A percentile compares a stretch with the other conserved stretches of the same genome.
phyloP scores from a whole-genome alignment of 2,113 vertebrate genomes.

The Hydropotes inermis region DNA sequence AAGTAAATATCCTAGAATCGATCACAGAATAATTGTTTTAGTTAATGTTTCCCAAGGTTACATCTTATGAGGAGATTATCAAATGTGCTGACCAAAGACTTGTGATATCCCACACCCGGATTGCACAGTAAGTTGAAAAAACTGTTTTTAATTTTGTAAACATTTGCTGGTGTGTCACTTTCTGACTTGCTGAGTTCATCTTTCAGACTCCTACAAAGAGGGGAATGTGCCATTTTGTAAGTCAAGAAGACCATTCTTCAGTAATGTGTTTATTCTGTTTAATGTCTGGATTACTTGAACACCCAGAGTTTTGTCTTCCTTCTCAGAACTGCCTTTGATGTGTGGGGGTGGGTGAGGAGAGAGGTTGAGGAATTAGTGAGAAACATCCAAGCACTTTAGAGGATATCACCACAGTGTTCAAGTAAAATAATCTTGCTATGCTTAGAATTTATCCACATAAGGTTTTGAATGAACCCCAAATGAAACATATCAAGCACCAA shows the following conservation, averaged over 20 bases:
- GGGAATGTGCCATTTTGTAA: background rate
- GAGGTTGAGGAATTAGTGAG: background rate
- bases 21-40: background rate
- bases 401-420: background rate
- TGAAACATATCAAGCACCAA: background rate
- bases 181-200: conserved; percentile 11
- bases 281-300: background rate
- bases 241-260: background rate
- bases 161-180: background rate
- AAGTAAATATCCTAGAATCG: background rate
- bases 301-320: background rate
- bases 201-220: background rate
- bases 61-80: conserved; percentile 71
- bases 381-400: background rate
- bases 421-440: background rate
- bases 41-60: conserved; percentile 59
- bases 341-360: background rate
- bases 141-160: conserved; percentile 11
- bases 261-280: background rate
- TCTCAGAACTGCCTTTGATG: background rate
- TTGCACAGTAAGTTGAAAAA: conserved; percentile 62
- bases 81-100: conserved; percentile 67
- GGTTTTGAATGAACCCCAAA: background rate
- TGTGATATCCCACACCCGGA: conserved; percentile 51
- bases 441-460: conserved; percentile 22